These are phyloP conservation scores for Heliconius congener DNA, from an alignment of 1,140 invertebrate genomes.

Conservation along the genomic window DNA sequence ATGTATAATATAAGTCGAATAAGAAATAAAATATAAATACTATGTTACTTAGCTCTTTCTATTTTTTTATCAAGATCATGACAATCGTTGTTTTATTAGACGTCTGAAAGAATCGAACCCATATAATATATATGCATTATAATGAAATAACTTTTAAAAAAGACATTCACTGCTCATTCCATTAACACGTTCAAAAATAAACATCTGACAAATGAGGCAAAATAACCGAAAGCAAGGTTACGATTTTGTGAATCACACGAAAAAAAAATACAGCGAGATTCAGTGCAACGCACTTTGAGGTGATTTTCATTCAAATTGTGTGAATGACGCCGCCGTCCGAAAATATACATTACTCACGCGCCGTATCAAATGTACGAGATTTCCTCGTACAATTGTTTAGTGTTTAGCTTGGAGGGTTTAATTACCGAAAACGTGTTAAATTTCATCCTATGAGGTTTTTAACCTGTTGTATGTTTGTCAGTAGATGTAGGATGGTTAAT, in stretches of 20 bases:
- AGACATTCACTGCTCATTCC: background rate
- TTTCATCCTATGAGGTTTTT: background rate
- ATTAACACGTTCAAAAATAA: background rate
- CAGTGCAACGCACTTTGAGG: constrained; percentile 39
- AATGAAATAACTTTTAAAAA: background rate
- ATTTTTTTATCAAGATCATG: too few species aligned
- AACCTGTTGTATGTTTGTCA: background rate
- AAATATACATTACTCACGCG: constrained; percentile 54
- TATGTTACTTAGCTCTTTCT: too few species aligned
- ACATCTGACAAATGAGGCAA: constrained; percentile 21
- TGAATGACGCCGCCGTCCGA: constrained; percentile 30
- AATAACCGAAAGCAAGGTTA: constrained; percentile 29
- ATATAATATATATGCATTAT: background rate
- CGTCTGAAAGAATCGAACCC: background rate
- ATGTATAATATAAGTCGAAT: too few species aligned
- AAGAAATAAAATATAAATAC: too few species aligned
- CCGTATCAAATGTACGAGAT: constrained; percentile 46
- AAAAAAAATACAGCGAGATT: constrained; percentile 36
- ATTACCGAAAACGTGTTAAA: background rate
- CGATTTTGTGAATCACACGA: constrained; percentile 33
- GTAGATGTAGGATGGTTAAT: background rate
- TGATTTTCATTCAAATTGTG: constrained; percentile 44
- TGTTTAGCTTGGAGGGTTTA: background rate
- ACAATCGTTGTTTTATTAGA: background rate
- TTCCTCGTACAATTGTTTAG: constrained; percentile 27